Evolutionary conservation across 2,113 vertebrate genomes (phyloP).

Genomic region (Labeo catla): DNA sequence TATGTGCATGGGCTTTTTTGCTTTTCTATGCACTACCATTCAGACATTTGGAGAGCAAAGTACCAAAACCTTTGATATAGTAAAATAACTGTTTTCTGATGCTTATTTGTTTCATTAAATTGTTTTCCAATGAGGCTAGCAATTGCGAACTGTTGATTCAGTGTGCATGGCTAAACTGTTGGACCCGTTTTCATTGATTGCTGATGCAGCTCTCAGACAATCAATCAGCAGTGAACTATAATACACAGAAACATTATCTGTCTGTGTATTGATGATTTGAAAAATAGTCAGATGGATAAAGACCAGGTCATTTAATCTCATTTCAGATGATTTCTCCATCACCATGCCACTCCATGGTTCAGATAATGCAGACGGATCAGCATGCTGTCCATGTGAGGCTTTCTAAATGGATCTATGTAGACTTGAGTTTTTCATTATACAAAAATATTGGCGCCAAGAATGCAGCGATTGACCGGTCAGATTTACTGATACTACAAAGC

Average conservation of each 20-base stretch:
- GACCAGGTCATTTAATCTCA: too few species aligned
- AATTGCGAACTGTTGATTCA: constrained; percentile 13
- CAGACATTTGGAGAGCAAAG: not conserved
- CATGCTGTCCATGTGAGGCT: not conserved
- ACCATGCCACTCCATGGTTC: not conserved
- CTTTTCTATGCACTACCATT: not conserved
- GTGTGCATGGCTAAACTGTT: not conserved
- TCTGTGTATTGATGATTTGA: not conserved
- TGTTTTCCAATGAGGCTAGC: not conserved
- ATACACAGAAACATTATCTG: not conserved
- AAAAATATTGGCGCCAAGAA: not conserved
- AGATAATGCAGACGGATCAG: not conserved
- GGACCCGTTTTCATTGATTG: not conserved
- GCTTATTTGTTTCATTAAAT: not conserved
- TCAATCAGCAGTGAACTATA: not conserved
- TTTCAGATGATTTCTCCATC: too few species aligned
- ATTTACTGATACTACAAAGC: not conserved
- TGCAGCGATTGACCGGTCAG: not conserved
- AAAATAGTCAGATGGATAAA: too few species aligned
- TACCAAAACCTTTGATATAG: not conserved
- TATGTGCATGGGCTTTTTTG: not conserved
- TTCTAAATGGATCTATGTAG: not conserved
- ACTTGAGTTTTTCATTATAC: not conserved
- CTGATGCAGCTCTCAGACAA: not conserved
- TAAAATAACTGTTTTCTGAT: not conserved